These are phyloP conservation scores for Engraulis encrasicolus DNA, from an alignment of 2,113 vertebrate genomes.

Conservation along the genomic window DNA sequence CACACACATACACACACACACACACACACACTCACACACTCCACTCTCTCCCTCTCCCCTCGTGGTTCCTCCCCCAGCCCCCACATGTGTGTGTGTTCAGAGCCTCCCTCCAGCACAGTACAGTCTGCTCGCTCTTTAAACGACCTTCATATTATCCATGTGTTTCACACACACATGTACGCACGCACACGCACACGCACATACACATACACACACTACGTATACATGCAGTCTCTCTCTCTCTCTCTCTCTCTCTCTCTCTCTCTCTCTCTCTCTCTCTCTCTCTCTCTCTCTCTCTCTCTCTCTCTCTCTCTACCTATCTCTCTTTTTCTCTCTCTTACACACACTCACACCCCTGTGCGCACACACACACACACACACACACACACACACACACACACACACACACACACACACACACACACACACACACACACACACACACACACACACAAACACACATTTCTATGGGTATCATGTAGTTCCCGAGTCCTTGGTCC, in stretches of 20 bases:
- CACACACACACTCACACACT: constrained; percentile 55
- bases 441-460: not conserved
- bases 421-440: not conserved
- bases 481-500: not conserved
- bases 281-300: too few species aligned
- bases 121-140: constrained; percentile 71
- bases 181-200: not conserved
- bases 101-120: constrained; percentile 61
- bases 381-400: not conserved
- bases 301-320: not conserved
- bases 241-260: too few species aligned
- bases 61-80: constrained; percentile 13
- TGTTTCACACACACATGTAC: constrained; percentile 34
- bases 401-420: too few species aligned
- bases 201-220: not conserved
- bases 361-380: not conserved
- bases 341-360: too few species aligned
- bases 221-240: too few species aligned
- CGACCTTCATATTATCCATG: constrained; percentile 79
- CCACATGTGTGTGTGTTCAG: constrained; percentile 61
- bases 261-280: not conserved
- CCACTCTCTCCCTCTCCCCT: constrained; percentile 56
- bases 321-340: too few species aligned
- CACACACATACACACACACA: constrained; percentile 49
- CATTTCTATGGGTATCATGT: not conserved